A percentile compares a stretch with the other conserved stretches of the same genome.
Conservation (phyloP, 92 coral and sea anemone genomes). For the Chrysogorgia sp. region DNA sequence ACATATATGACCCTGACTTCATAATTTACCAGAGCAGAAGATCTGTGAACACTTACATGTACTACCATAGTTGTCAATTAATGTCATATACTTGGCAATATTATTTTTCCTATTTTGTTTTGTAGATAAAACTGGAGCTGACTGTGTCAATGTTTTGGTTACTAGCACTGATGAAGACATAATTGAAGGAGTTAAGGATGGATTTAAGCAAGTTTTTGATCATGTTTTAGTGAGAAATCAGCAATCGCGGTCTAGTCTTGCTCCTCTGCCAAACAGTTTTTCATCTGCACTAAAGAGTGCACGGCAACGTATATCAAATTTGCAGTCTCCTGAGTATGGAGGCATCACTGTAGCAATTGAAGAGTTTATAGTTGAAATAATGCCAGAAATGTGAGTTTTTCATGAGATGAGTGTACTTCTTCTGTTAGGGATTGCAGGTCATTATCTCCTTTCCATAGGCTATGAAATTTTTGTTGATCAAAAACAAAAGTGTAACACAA, state of each 20-base stretch:
- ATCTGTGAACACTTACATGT: too few relatives aligned
- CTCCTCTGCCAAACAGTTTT: conserved; percentile 90
- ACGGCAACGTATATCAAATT: conserved; percentile 75
- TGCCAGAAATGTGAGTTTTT: conserved; percentile 92
- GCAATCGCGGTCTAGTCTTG: conserved; percentile 80
- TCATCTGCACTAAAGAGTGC: conserved; percentile 96
- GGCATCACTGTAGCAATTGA: conserved; percentile 82
- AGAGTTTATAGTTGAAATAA: conserved; percentile 84
- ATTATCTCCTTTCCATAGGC: too few relatives aligned
- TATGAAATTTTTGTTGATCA: too few relatives aligned
- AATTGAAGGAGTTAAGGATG: conserved; percentile 86
- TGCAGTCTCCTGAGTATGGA: conserved; percentile 69
- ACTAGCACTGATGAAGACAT: conserved; percentile 72
- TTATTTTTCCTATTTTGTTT: not conserved
- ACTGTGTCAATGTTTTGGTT: conserved; percentile 66
- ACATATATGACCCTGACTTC: too few relatives aligned
- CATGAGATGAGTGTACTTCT: too few relatives aligned
- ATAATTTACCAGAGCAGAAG: too few relatives aligned
- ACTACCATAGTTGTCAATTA: too few relatives aligned
- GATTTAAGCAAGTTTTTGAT: conserved; percentile 91
- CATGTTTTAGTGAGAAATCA: conserved; percentile 70
- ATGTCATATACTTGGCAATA: not conserved
- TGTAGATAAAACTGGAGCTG: conserved; percentile 78
- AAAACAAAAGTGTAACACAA: too few relatives aligned
- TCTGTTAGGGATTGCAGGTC: too few relatives aligned